phyloP scores from a whole-genome alignment of 2,888 invertebrate species.

The Drosophila incognita region DNA sequence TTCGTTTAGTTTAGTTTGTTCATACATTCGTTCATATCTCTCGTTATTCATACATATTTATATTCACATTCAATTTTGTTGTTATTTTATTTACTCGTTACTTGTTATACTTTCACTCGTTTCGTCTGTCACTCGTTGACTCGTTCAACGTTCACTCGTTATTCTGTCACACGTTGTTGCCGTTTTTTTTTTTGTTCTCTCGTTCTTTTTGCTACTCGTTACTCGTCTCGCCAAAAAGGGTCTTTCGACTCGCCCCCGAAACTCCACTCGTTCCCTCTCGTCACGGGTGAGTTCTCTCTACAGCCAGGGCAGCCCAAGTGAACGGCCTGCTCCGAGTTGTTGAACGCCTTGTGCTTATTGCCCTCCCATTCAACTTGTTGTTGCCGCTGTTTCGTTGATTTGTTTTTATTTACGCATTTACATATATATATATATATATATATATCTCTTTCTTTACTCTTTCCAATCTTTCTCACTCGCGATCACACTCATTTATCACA shows the following conservation, averaged over 20 bases:
- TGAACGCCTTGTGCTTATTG: constrained; percentile 8
- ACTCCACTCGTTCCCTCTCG: constrained; percentile 12
- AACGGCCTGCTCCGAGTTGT: constrained; percentile 1
- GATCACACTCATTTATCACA: constrained; percentile 32
- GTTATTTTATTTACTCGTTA: constrained; percentile 3
- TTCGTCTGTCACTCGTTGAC: constrained; percentile 1
- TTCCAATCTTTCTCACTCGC: constrained; percentile 5
- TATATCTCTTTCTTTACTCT: constrained; percentile 9
- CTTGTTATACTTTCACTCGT: not conserved
- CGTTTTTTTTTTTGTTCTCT: not conserved
- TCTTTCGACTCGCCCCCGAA: constrained; percentile 7
- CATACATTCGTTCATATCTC: constrained; percentile 2
- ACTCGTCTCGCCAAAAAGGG: not conserved
- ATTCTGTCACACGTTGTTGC: constrained; percentile 4
- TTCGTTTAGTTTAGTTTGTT: not conserved
- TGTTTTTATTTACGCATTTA: constrained; percentile 7
- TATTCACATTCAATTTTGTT: not conserved
- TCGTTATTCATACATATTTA: constrained; percentile 4
- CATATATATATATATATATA: not conserved
- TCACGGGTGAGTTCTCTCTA: constrained; percentile 2
- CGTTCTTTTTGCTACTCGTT: constrained; percentile 20
- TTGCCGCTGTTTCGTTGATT: constrained; percentile 8
- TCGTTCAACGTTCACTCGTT: constrained; percentile 15
- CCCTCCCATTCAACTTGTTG: not conserved
- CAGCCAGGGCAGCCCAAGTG: constrained; percentile 1